Percentiles rank a stretch among this genome's conserved stretches.
Conservation (phyloP, 2,888 invertebrate genomes). For the Ormyrus nitidulus region DNA sequence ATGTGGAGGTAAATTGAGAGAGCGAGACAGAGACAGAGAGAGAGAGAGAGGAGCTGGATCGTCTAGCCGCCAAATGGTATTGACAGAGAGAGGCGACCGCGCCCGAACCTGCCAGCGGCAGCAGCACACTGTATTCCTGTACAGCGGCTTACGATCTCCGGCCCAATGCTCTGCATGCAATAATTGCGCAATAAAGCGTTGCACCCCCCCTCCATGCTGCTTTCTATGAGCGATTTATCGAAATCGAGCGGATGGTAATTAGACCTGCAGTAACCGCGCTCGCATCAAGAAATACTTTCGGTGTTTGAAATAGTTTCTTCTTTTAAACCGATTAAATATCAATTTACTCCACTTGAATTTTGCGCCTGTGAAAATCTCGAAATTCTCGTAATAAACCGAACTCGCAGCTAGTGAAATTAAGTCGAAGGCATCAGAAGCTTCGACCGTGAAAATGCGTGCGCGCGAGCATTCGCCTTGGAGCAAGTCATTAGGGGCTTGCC, state of each 20-base stretch:
- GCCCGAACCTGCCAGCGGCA: conserved; percentile 26
- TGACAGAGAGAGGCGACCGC: conserved; percentile 58
- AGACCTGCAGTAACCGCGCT: not conserved
- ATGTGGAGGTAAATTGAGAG: conserved; percentile 54
- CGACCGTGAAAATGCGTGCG: no score
- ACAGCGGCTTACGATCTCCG: conserved; percentile 49
- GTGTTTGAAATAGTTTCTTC: no score
- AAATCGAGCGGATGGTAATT: conserved; percentile 29
- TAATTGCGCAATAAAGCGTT: conserved; percentile 46
- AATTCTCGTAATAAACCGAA: no score
- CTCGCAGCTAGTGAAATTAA: no score
- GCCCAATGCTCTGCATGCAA: conserved; percentile 21
- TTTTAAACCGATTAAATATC: no score
- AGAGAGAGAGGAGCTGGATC: conserved; percentile 9
- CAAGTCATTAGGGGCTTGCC: conserved; percentile 54
- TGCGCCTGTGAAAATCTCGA: no score
- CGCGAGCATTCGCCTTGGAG: no score
- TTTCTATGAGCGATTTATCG: conserved; percentile 30
- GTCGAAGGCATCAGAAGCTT: no score
- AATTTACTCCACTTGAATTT: no score
- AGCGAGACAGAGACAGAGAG: conserved; percentile 50
- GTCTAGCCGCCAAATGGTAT: conserved; percentile 62
- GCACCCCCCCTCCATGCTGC: not conserved
- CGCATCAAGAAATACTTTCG: no score
- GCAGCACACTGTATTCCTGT: not conserved